These are phyloP conservation scores for Drosophila ohnishii DNA, from an alignment of 1,140 invertebrate genomes.

Conservation along the genomic window DNA sequence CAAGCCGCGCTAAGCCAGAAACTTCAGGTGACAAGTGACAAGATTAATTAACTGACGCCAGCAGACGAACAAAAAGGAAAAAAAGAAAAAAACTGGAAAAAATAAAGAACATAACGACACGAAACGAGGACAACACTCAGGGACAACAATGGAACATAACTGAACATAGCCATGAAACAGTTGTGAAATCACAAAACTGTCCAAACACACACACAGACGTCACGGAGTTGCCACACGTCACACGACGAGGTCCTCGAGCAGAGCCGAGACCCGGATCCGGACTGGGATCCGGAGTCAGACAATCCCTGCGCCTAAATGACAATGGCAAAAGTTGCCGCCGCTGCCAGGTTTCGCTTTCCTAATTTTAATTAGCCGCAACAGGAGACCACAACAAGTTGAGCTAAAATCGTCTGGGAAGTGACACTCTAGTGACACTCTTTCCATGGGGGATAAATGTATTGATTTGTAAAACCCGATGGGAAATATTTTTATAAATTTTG, in stretches of 20 bases:
- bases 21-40: slow-evolving; percentile 69
- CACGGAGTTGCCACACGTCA: slow-evolving; percentile 29
- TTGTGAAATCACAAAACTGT: slow-evolving; percentile 56
- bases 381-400: slow-evolving; percentile 31
- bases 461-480: background rate
- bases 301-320: slow-evolving; percentile 56
- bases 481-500: too few relatives aligned
- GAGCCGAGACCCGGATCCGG: background rate
- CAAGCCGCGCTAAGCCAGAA: slow-evolving; percentile 51
- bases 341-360: slow-evolving; percentile 46
- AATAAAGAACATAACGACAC: slow-evolving; percentile 9
- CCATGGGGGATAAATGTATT: background rate
- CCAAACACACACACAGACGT: slow-evolving; percentile 16
- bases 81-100: slow-evolving; percentile 8
- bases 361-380: slow-evolving; percentile 72
- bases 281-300: slow-evolving; percentile 11
- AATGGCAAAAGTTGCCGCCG: slow-evolving; percentile 35
- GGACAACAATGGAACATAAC: slow-evolving; percentile 39
- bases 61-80: slow-evolving; percentile 36
- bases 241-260: slow-evolving; percentile 12
- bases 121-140: slow-evolving; percentile 20
- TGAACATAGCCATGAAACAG: slow-evolving; percentile 39
- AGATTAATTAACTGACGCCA: slow-evolving; percentile 69
- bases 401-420: too few relatives aligned
- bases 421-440: slow-evolving; percentile 10